Evolutionary conservation across 1,140 invertebrate genomes (phyloP), one percentile per base, ranked within the genome.

Genomic region (Bombus difficillimus): DNA sequence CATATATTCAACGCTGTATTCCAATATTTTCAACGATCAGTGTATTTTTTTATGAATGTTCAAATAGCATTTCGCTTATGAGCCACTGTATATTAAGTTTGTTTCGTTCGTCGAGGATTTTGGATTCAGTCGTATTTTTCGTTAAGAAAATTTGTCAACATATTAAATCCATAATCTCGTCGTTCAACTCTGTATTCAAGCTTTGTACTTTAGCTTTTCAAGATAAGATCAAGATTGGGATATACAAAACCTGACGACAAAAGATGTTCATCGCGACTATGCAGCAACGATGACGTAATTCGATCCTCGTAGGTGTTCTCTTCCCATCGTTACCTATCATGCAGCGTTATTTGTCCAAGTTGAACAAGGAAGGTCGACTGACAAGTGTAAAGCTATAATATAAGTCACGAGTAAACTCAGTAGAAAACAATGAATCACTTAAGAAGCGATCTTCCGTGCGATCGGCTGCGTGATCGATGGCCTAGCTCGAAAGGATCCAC

Each of bases 351-450:
- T 87, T 76, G 77, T 85, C 87, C 76, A 66, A 34, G 37, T 43
- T 59, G 62, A 82, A 82, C 72, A 76, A 66, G 62, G 80, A 32
- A 10, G 86, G 25, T 75, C 57, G 59, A 1, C 39, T 43, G 77
- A 41, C 66, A 80, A 86, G 59, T 80, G 80, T 83, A 41, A 79
- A 57, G 53, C 64, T n/a, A 22, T 37, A 59, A 69, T 72, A 77
- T 86, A 69, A 83, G 66, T 86, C 80, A 78, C 66, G 74, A 78
- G 74, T 72, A 62, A 86, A 86, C 85, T n/a, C 80, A 18, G 73
- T 86, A 34, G 69, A 87, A 43, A 81, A 86, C 82, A 80, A 85
- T 85, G 86, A 87, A 85, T 87, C 86, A 85, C 76, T 85, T 80
- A 80, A 66, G 82, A 66, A 39, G 62, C 22, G 78, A 86, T 89